Percentiles rank a stretch among this genome's conserved stretches.
phyloP scores from a whole-genome alignment of 2,888 invertebrate species.

The Melolontha melolontha region DNA sequence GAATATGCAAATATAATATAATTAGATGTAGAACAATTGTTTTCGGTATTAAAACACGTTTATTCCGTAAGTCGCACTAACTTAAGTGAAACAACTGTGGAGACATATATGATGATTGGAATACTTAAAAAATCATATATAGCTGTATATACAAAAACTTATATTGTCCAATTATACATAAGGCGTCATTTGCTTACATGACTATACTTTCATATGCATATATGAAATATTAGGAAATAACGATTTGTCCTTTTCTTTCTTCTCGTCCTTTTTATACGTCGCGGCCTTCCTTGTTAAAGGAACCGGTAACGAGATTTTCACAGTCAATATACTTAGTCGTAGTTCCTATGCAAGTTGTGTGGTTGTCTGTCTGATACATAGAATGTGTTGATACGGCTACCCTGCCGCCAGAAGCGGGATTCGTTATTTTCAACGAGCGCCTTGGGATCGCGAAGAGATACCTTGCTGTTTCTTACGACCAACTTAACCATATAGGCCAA shows the following conservation, averaged over 20 bases:
- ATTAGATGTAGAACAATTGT: too few relatives aligned
- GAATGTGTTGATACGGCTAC: constrained; percentile 40
- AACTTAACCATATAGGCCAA: constrained; percentile 50
- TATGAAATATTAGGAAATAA: neutral
- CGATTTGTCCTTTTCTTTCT: constrained; percentile 20
- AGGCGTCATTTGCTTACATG: neutral
- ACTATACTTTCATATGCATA: neutral
- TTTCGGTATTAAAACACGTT: too few relatives aligned
- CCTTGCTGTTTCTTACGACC: constrained; percentile 49
- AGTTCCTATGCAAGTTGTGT: constrained; percentile 51
- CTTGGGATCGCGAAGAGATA: constrained; percentile 51
- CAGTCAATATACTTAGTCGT: constrained; percentile 53
- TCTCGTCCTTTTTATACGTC: constrained; percentile 22
- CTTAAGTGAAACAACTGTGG: too few relatives aligned
- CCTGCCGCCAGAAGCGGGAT: constrained; percentile 49
- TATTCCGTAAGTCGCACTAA: too few relatives aligned
- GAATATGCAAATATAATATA: too few relatives aligned
- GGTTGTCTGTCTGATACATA: constrained; percentile 34
- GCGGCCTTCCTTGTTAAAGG: constrained; percentile 47
- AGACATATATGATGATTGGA: too few relatives aligned
- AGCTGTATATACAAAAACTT: too few relatives aligned
- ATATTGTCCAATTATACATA: too few relatives aligned
- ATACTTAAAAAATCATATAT: too few relatives aligned
- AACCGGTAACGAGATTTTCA: constrained; percentile 52
- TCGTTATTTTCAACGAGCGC: constrained; percentile 54